Conservation (phyloP, 2,888 invertebrate species). For the Phalangium opilio region DNA sequence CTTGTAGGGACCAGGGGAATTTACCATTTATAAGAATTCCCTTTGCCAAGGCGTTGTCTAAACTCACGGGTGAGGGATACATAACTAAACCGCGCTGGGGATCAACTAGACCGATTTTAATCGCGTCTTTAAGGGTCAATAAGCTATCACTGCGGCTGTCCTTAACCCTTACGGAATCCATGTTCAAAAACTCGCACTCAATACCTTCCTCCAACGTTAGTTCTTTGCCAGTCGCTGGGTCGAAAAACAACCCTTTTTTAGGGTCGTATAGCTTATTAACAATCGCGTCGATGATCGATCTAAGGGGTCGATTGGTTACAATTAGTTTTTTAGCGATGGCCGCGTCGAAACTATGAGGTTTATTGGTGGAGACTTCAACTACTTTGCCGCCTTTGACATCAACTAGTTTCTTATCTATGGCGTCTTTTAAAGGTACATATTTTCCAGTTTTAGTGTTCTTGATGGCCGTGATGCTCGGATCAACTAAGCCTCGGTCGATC, state of each 20-base stretch:
- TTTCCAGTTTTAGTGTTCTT: constrained; percentile 36
- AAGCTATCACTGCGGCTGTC: constrained; percentile 45
- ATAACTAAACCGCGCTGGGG: constrained; percentile 16
- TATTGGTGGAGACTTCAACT: constrained; percentile 43
- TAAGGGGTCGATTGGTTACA: constrained; percentile 27
- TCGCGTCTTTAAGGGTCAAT: constrained; percentile 52
- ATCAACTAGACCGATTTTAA: constrained; percentile 32
- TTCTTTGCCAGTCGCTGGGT: constrained; percentile 67
- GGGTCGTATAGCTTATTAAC: constrained; percentile 69
- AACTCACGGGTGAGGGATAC: constrained; percentile 14
- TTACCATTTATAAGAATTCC: constrained; percentile 27
- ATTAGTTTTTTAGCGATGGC: constrained; percentile 33
- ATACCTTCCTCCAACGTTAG: constrained; percentile 68
- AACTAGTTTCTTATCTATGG: constrained; percentile 27
- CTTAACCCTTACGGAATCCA: constrained; percentile 47
- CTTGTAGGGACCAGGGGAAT: constrained; percentile 65
- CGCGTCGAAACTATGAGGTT: constrained; percentile 38
- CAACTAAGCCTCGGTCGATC: constrained; percentile 59
- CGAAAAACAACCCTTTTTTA: constrained; percentile 54
- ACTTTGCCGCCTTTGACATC: constrained; percentile 54
- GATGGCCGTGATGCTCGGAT: constrained; percentile 52
- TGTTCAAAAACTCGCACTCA: constrained; percentile 46
- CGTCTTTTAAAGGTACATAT: constrained; percentile 46
- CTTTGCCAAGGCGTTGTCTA: constrained; percentile 17
- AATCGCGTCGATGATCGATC: constrained; percentile 30